Percentiles rank a stretch among this genome's conserved stretches.
Conservation (phyloP, 2,888 invertebrate genomes). For the Ceratothoa steindachneri region DNA sequence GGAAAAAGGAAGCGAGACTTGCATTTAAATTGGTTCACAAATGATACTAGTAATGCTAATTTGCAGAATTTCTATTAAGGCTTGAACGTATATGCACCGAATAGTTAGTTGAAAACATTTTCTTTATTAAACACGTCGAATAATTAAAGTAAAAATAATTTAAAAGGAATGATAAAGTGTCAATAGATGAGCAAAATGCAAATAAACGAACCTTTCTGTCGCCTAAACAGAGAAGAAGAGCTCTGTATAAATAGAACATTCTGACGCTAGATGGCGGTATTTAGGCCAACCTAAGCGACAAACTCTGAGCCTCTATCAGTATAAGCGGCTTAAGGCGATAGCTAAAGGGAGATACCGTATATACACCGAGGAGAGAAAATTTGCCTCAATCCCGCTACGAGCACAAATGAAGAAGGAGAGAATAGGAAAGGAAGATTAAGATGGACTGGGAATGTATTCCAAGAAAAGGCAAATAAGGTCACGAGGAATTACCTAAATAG, state of each 20-base stretch:
- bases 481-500: background rate
- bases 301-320: conserved; percentile 7
- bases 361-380: background rate
- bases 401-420: conserved; percentile 3
- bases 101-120: background rate
- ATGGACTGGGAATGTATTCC: background rate
- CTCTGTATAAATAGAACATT: background rate
- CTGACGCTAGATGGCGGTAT: background rate
- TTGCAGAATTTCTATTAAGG: background rate
- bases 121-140: background rate
- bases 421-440: background rate
- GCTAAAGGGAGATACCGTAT: background rate
- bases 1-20: too few species aligned
- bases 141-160: conserved; percentile 3
- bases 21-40: too few species aligned
- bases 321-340: conserved; percentile 8
- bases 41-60: too few species aligned
- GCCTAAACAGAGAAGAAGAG: background rate
- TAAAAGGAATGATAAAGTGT: background rate
- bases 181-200: conserved; percentile 3
- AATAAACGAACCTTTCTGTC: background rate
- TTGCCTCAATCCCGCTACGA: background rate
- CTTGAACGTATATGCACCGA: background rate
- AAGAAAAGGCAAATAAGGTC: background rate
- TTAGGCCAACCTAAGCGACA: background rate